Evolutionary conservation across 2,888 invertebrate species (phyloP).

Genomic region (Eugnorisma glareosa): DNA sequence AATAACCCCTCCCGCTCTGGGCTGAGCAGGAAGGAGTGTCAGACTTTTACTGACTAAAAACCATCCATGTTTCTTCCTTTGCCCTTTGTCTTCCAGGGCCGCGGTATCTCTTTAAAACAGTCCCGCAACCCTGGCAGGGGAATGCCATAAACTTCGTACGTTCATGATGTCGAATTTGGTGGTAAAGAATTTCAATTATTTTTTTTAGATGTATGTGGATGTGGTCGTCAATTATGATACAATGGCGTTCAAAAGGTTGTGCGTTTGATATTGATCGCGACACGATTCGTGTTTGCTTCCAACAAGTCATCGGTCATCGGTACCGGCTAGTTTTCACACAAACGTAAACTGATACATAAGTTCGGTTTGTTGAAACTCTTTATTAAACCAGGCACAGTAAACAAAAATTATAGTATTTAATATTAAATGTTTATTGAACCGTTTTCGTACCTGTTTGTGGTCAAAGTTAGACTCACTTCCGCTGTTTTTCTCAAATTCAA

Average conservation of each 20-base stretch:
- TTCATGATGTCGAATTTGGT: conserved; percentile 11
- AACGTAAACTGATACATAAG: conserved; percentile 4
- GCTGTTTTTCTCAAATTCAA: conserved; percentile 35
- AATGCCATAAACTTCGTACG: conserved; percentile 14
- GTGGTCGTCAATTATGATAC: too few relatives aligned
- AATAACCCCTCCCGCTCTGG: too few relatives aligned
- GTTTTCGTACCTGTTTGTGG: conserved; percentile 10
- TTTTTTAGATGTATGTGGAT: background rate
- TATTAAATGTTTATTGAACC: background rate
- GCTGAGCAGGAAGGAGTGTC: too few relatives aligned
- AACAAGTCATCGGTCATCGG: background rate
- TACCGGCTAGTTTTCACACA: conserved; percentile 15
- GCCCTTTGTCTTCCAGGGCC: too few relatives aligned
- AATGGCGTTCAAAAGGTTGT: too few relatives aligned
- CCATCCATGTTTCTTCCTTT: too few relatives aligned
- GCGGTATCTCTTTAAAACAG: too few relatives aligned
- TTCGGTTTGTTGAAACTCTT: background rate
- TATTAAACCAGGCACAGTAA: background rate
- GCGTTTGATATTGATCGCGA: conserved; percentile 4
- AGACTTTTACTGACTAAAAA: too few relatives aligned
- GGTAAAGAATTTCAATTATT: background rate
- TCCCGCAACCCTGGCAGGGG: too few relatives aligned
- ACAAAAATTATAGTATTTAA: background rate
- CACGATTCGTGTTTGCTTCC: conserved; percentile 5
- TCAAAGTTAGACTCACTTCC: conserved; percentile 8